Percentiles rank a stretch among this genome's conserved stretches.
Evolutionary conservation across 2,888 invertebrate genomes (phyloP).

Genomic region (Agrilus mali): DNA sequence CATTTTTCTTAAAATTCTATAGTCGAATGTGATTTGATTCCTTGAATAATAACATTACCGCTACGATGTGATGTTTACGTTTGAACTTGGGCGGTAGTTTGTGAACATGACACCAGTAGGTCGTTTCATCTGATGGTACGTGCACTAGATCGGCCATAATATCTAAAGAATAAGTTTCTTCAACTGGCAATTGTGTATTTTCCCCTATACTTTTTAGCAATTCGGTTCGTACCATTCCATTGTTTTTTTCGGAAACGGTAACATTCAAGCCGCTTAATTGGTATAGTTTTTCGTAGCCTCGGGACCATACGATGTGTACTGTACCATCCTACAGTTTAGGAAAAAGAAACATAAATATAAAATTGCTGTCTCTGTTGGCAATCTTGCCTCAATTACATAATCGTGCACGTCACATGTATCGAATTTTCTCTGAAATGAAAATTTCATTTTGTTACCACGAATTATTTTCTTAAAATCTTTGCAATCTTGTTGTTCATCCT

Average conservation of each 20-base stretch:
- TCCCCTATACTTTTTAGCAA: constrained; percentile 41
- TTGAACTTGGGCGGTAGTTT: constrained; percentile 59
- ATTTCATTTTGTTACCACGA: constrained; percentile 44
- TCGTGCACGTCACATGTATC: constrained; percentile 73
- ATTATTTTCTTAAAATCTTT: constrained; percentile 39
- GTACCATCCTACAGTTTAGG: constrained; percentile 61
- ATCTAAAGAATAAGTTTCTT: constrained; percentile 45
- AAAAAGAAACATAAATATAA: constrained; percentile 2
- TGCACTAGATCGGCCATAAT: constrained; percentile 50
- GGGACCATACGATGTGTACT: constrained; percentile 76
- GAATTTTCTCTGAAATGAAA: constrained; percentile 65
- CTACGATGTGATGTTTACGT: constrained; percentile 67
- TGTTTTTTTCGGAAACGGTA: constrained; percentile 37
- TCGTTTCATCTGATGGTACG: constrained; percentile 79
- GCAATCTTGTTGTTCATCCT: constrained; percentile 67
- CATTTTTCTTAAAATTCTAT: no score
- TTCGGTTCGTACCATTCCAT: constrained; percentile 69
- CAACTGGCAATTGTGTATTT: constrained; percentile 30
- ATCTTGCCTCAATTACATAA: constrained; percentile 59
- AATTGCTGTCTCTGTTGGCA: background rate
- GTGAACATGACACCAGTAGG: constrained; percentile 91
- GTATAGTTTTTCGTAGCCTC: constrained; percentile 61
- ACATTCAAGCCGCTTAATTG: constrained; percentile 53
- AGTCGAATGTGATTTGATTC: background rate
- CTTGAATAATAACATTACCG: constrained; percentile 33